These are phyloP conservation scores for Drosophila pachea DNA, from an alignment of 1,140 invertebrate species.

Conservation along the genomic window DNA sequence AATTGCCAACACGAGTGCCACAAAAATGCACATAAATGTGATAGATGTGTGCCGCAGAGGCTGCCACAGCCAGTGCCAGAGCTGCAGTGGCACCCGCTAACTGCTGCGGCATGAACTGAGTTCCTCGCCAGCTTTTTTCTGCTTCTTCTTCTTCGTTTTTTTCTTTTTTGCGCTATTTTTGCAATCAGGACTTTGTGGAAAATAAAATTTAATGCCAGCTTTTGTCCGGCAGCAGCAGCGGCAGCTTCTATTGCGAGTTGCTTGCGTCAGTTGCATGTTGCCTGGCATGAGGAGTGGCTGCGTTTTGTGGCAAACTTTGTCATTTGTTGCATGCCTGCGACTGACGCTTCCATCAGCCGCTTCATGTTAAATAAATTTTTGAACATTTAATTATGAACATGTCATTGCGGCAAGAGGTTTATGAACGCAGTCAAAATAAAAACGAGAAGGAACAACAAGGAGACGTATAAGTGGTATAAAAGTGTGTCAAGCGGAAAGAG, in stretches of 20 bases:
- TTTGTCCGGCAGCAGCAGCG: conserved; percentile 35
- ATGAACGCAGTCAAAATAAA: conserved; percentile 45
- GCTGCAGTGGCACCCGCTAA: conserved; percentile 16
- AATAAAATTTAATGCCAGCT: conserved; percentile 47
- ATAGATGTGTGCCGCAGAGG: conserved; percentile 58
- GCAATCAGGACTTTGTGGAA: conserved; percentile 36
- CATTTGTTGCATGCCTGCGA: conserved; percentile 38
- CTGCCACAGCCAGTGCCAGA: conserved; percentile 20
- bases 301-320: conserved; percentile 30
- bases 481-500: neutral
- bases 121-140: neutral
- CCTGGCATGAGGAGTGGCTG: conserved; percentile 30
- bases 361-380: conserved; percentile 65
- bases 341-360: conserved; percentile 35
- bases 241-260: conserved; percentile 31
- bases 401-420: conserved; percentile 72
- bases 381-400: conserved; percentile 75
- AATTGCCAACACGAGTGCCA: conserved; percentile 73
- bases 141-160: neutral
- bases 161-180: conserved; percentile 3
- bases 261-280: conserved; percentile 44
- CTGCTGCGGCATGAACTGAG: conserved; percentile 12
- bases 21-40: conserved; percentile 76
- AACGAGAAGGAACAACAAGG: conserved; percentile 12
- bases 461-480: too few species aligned